phyloP scores from a whole-genome alignment of 2,113 vertebrate genomes.

The Panthera leo region DNA sequence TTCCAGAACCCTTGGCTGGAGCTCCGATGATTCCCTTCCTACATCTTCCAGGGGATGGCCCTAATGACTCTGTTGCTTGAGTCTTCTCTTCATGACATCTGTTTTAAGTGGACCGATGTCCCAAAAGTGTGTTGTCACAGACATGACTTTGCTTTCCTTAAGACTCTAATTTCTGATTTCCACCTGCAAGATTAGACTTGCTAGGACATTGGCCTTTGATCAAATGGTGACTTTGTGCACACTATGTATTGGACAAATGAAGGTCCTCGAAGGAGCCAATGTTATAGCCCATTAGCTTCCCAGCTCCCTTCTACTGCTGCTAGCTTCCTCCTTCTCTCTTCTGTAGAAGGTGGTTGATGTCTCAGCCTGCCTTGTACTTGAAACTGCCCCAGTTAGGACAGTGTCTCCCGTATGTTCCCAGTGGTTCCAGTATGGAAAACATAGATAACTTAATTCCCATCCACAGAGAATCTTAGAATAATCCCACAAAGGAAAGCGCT shows the following conservation, averaged over 20 bases:
- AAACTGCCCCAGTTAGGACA: neutral
- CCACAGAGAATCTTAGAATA: neutral
- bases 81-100: neutral
- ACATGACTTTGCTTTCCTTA: neutral
- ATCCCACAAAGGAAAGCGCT: neutral
- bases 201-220: neutral
- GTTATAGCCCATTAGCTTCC: neutral
- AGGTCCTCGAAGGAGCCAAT: neutral
- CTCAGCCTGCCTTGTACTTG: neutral
- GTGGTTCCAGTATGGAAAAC: neutral
- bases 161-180: constrained; percentile 27
- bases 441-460: neutral
- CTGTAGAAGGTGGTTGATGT: neutral
- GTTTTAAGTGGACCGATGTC: neutral
- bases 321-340: neutral
- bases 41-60: neutral
- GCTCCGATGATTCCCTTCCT: neutral
- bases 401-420: neutral
- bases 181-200: neutral
- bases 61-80: neutral
- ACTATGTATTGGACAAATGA: neutral
- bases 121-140: neutral
- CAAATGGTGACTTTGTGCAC: neutral
- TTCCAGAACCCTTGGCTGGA: neutral
- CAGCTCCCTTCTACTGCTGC: neutral